Evolutionary conservation across 2,888 invertebrate species (phyloP), one percentile per base, ranked within the genome.

Genomic region (Philhelius pedissequus): DNA sequence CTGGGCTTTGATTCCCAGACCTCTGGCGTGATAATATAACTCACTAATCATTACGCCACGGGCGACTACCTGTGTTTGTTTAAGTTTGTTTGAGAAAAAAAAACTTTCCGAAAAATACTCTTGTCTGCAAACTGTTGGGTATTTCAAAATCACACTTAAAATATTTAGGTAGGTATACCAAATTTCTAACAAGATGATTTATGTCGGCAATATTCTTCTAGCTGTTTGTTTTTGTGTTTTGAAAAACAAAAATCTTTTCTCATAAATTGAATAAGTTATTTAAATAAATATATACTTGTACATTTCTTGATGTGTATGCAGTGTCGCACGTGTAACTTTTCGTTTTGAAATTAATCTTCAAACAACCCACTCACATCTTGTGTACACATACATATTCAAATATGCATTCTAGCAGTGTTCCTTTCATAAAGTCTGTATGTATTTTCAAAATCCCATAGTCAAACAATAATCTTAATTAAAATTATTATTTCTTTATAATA

Each of bases 401-500:
- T 38, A 7, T 1, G 7, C 32, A 22, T 52, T 43, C 43, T 18
- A 43, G 40, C n/a, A n/a, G n/a, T n/a, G 40, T 40, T n/a, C n/a
- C n/a, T 15, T 40, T 15, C 40, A 15, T 18, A 43, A 15, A 43
- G 0, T 18, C 2, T 3, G 13, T 35, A 1, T 13, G 4, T 45
- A 22, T 22, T 11, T 56, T 32, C 3, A 2, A 30, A 52, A 52
- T 3, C 7, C 27, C 15, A 13, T 32, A 64, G 48, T 4, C 13
- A n/a, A 56, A 22, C 56, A 56, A 18, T 27, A 32, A 56, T 56
- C 32, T 56, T 22, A 30, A 32, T 71, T 48, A 45, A 8, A 22
- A 48, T 60, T 58, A 40, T 56, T 56, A 70, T 76, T 71, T 81
- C 76, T 71, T 66, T 64, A 76, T n/a, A n/a, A n/a, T n/a, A n/a